Base-by-base conservation (phyloP, 2,888 invertebrate genomes). In the Parnassius apollo region DNA sequence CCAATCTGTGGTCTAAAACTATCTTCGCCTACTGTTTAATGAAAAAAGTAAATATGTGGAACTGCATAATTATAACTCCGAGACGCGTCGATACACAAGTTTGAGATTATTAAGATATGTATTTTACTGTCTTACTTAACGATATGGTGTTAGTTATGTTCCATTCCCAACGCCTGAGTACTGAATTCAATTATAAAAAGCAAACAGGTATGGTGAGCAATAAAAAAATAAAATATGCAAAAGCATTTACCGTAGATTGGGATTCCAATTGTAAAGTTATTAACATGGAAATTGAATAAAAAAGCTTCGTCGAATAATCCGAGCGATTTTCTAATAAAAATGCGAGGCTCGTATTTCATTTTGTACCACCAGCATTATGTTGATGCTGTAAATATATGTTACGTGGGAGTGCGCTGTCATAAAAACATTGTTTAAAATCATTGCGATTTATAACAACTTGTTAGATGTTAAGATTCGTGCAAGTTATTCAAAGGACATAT, bases 201-300 rank as follows among this genome's bases (percentile, higher is more conserved):
- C 67, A 71, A 70, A 71, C 70, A 69, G 62, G 67, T 66, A 65
- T 59, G 12, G 56, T 2, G 50, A 51, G 58, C 65, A 58, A 58
- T 69, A 65, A 35, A 35, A 35, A 35, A 35, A 35, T 35, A 35
- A 35, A 35, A 68, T 72, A 74, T 69, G 69, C 68, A 69, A 64
- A 64, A 54, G 66, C 66, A 59, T 64, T 63, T 48, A 60, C 49
- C 55, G 48, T 64, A 55, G 57, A 62, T 25, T 55, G 25, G 42
- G 46, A 66, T 61, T 64, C 53, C 52, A 59, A 62, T 67, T 62
- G 69, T 67, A 55, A 66, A 69, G 67, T 61, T 65, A 75, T 77
- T 75, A 72, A 70, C 75, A 75, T 73, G 64, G 68, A 73, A 76
- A 77, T 77, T 71, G 74, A 70, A 71, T 71, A 65, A 71, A 73